Percentiles rank a stretch among this genome's conserved stretches.
phyloP scores from a whole-genome alignment of 1,140 invertebrate genomes.

The Caenorhabditis brenneri region DNA sequence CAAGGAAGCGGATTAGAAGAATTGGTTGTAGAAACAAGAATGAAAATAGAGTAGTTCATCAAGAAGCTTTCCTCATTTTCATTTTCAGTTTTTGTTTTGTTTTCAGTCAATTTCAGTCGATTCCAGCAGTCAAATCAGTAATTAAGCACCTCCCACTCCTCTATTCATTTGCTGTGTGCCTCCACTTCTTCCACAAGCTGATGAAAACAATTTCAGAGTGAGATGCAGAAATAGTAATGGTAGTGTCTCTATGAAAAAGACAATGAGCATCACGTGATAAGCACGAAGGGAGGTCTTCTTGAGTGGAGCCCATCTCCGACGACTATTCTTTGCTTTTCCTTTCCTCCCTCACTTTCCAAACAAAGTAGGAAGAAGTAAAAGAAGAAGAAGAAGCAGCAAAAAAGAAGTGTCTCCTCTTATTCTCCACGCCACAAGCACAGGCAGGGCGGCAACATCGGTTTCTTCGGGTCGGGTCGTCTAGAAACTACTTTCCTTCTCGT shows the following conservation, averaged over 20 bases:
- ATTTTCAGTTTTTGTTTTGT: neutral
- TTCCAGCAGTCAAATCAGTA: neutral
- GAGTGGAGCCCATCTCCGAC: conserved; percentile 6
- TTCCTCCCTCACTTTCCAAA: conserved; percentile 27
- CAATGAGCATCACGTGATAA: conserved; percentile 24
- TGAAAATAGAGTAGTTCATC: neutral
- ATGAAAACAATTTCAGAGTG: neutral
- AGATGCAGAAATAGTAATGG: neutral
- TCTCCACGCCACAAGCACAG: neutral
- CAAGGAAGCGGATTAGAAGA: neutral
- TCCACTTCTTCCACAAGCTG: neutral
- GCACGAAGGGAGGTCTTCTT: neutral
- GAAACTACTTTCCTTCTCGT: conserved; percentile 34
- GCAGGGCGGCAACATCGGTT: neutral
- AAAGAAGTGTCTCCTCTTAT: conserved; percentile 37
- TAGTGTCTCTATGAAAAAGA: neutral
- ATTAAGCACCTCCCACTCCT: neutral
- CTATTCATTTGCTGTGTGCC: neutral
- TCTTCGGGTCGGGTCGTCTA: neutral
- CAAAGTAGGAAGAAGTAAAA: conserved; percentile 6
- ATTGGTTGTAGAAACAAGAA: neutral
- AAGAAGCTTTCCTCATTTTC: neutral
- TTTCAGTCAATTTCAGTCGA: conserved; percentile 21
- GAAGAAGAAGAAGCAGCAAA: neutral
- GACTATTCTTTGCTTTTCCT: conserved; percentile 4